Evolutionary conservation across 2,113 vertebrate genomes (phyloP).

Genomic region (Bucco capensis): DNA sequence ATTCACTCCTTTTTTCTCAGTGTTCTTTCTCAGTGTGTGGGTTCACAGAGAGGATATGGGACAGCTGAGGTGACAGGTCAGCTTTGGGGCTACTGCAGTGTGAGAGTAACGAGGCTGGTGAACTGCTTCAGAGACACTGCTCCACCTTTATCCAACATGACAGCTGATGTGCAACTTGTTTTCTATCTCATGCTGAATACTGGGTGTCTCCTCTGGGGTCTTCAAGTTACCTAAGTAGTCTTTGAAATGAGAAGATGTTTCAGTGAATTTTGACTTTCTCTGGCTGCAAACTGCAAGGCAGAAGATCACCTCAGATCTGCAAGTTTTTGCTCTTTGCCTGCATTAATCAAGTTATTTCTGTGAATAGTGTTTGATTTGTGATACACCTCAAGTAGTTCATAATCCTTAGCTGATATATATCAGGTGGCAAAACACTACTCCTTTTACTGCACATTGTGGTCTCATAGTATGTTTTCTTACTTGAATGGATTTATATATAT

Average conservation of each 20-base stretch:
- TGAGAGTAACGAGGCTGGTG: neutral
- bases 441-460: neutral
- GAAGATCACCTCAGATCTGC: neutral
- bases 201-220: neutral
- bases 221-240: neutral
- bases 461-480: neutral
- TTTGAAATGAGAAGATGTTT: neutral
- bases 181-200: neutral
- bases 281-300: neutral
- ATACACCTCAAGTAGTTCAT: neutral
- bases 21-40: too few species aligned
- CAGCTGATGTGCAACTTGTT: neutral
- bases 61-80: neutral
- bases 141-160: neutral
- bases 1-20: neutral
- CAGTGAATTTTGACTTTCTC: neutral
- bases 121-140: neutral
- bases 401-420: neutral
- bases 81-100: neutral
- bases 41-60: neutral
- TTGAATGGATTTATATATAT: conserved; percentile 5
- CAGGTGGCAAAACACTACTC: neutral
- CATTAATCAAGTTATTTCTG: neutral
- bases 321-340: neutral
- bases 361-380: neutral